A percentile compares a stretch with the other conserved stretches of the same genome.
These are phyloP conservation scores for Chymomyza fuscimana DNA, from an alignment of 2,888 invertebrate genomes.

Conservation along the genomic window DNA sequence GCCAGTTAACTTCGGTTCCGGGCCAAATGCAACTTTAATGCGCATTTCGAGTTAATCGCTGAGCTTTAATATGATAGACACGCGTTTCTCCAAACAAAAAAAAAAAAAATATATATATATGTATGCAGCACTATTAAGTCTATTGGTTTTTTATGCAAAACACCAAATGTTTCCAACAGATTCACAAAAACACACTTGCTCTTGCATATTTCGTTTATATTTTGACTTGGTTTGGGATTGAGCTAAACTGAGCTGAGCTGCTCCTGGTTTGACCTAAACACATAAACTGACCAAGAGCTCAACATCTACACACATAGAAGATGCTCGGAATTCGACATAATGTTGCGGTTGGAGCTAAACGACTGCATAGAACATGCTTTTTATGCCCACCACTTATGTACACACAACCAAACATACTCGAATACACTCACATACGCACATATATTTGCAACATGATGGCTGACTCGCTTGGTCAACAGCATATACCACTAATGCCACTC, in stretches of 20 bases:
- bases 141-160: constrained; percentile 20
- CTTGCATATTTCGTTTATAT: background rate
- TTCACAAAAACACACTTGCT: constrained; percentile 26
- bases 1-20: background rate
- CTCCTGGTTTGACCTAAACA: constrained; percentile 65
- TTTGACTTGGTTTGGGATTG: constrained; percentile 8
- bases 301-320: constrained; percentile 54
- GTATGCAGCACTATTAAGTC: constrained; percentile 4
- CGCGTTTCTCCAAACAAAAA: no score
- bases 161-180: constrained; percentile 5
- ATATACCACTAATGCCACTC: constrained; percentile 29
- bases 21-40: background rate
- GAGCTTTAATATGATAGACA: background rate
- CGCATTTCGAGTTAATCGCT: background rate
- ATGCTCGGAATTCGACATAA: constrained; percentile 72
- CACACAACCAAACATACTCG: constrained; percentile 8
- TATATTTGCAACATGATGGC: constrained; percentile 30
- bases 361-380: constrained; percentile 73
- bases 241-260: constrained; percentile 58
- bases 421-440: constrained; percentile 1
- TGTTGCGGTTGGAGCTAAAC: constrained; percentile 74
- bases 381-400: constrained; percentile 54
- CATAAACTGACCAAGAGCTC: constrained; percentile 56
- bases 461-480: constrained; percentile 14
- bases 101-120: no score